These are phyloP conservation scores for Atta colombica DNA, from an alignment of 1,140 invertebrate species.

Conservation along the genomic window DNA sequence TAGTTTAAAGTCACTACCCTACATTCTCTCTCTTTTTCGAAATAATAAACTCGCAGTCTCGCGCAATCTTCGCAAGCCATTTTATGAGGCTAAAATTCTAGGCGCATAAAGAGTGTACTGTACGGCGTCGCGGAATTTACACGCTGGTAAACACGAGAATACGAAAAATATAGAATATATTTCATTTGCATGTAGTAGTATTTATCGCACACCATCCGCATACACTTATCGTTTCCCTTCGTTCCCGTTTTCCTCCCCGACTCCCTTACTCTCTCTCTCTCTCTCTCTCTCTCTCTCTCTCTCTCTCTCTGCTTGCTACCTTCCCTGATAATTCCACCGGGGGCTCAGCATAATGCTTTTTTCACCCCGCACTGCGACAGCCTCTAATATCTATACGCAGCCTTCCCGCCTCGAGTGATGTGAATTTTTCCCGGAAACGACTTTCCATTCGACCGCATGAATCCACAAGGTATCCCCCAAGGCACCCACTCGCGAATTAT, in stretches of 20 bases:
- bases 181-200: constrained; percentile 40
- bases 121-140: constrained; percentile 42
- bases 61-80: constrained; percentile 38
- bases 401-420: constrained; percentile 67
- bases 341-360: constrained; percentile 73
- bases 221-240: constrained; percentile 60
- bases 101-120: constrained; percentile 40
- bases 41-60: constrained; percentile 40
- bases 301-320: neutral
- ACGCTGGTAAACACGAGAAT: constrained; percentile 32
- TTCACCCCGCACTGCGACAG: constrained; percentile 53
- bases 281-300: neutral
- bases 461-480: constrained; percentile 66
- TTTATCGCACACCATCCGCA: constrained; percentile 35
- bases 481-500: constrained; percentile 72
- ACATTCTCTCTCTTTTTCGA: constrained; percentile 14
- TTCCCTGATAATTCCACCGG: constrained; percentile 66
- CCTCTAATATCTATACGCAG: constrained; percentile 54
- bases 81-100: constrained; percentile 39
- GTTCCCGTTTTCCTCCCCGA: neutral
- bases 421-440: constrained; percentile 76
- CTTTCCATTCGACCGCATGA: constrained; percentile 70
- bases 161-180: constrained; percentile 53
- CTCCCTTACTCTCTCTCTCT: neutral
- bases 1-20: constrained; percentile 33